Evolutionary conservation across 2,113 vertebrate genomes (phyloP), one percentile per base, ranked within the genome.

Genomic region (Dipodomys stephensi): DNA sequence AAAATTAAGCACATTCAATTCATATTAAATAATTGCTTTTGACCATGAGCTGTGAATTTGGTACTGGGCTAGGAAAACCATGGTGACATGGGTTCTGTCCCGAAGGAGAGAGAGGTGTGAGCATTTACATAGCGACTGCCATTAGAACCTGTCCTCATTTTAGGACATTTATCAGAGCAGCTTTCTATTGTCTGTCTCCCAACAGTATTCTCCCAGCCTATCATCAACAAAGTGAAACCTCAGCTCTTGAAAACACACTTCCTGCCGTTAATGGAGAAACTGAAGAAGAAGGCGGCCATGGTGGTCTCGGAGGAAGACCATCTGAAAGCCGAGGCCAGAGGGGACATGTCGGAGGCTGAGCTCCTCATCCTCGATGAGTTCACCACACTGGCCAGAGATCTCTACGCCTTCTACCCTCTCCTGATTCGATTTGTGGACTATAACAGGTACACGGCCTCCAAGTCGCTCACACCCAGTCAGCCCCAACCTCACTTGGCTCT

Each of bases 331-430:
- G 99, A 99, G 98, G 99, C 99, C 67, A 98, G 99, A 85, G 99
- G 99, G 1, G 99, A 99, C 97, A 99, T 99, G 99, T 99, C 99
- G 0, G 99, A 99, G 97, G 98, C 99, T 0, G 99, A 99, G 96
- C 99, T 99, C 39, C 99, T 99, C 87, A 99, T 99, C 96, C 98
- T 99, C 96, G 99, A 99, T 95, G 99, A 99, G 94, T 99, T 99
- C 97, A 99, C 99, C 84, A 97, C 99, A 15, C 97, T 99, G 96
- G 98, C 99, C 97, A 98, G 99, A 96, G 99, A 99, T 95, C 98
- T 99, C 90, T 99, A 99, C 62, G 99, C 99, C 97, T 99, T 99
- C 98, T 99, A 99, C 97, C 99, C 99, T 4, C 99, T 99, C 87
- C 98, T 99, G 96, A 99, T 99, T 97, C 98, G 99, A 98, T 99